These are phyloP conservation scores for Brachionus calyciflorus DNA, from an alignment of 1,140 invertebrate genomes.

Conservation along the genomic window DNA sequence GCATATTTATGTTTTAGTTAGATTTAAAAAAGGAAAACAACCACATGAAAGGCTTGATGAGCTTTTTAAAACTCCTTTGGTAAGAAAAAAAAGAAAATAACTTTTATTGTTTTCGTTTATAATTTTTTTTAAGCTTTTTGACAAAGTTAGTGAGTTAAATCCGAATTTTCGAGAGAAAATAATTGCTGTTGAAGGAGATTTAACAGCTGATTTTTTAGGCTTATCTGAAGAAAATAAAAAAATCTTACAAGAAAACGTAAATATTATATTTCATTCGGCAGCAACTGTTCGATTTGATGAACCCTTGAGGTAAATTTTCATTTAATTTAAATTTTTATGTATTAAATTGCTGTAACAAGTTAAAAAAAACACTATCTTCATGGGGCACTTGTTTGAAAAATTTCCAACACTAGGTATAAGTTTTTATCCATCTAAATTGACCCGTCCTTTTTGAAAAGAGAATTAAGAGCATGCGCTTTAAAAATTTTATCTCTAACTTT, in stretches of 20 bases:
- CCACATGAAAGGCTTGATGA: conserved; percentile 28
- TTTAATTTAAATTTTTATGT: too few species aligned
- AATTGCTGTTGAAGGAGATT: conserved; percentile 82
- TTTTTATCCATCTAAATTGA: too few species aligned
- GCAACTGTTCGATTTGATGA: conserved; percentile 98
- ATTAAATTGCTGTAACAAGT: too few species aligned
- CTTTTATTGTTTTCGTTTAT: neutral
- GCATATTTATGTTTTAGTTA: conserved; percentile 47
- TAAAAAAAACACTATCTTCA: too few species aligned
- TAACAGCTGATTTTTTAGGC: conserved; percentile 80
- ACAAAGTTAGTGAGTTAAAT: conserved; percentile 14
- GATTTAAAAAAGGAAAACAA: conserved; percentile 37
- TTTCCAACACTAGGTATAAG: too few species aligned
- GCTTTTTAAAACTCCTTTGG: neutral
- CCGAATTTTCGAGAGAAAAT: conserved; percentile 66
- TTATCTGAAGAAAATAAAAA: conserved; percentile 76
- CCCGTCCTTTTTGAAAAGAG: too few species aligned
- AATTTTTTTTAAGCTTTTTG: conserved; percentile 10
- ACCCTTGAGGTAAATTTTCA: conserved; percentile 65
- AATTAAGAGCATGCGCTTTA: too few species aligned
- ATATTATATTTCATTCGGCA: conserved; percentile 93
- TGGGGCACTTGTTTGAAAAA: too few species aligned
- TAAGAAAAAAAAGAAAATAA: neutral
- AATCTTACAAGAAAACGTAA: conserved; percentile 71
- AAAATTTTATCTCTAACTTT: too few species aligned